phyloP scores from a whole-genome alignment of 1,140 invertebrate species.

The Scaptomyza montana region DNA sequence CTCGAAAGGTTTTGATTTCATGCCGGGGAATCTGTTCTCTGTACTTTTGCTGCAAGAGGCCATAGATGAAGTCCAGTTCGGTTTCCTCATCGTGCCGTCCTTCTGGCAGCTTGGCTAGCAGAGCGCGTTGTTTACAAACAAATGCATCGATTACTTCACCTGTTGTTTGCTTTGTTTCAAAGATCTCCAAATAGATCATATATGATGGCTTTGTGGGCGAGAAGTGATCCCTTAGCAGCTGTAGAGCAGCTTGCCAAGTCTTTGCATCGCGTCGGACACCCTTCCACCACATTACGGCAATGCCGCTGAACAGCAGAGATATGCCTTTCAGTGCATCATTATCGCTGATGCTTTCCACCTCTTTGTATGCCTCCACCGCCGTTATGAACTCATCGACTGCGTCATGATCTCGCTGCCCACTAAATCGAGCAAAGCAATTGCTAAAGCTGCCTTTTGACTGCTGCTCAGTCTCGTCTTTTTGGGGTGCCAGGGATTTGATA shows the following conservation, averaged over 20 bases:
- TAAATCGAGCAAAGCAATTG: slow-evolving; percentile 67
- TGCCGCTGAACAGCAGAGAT: slow-evolving; percentile 60
- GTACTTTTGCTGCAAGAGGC: slow-evolving; percentile 67
- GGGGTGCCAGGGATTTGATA: slow-evolving; percentile 48
- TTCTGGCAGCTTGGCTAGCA: slow-evolving; percentile 74
- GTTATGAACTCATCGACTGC: slow-evolving; percentile 80
- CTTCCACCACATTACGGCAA: slow-evolving; percentile 77
- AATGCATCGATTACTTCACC: slow-evolving; percentile 67
- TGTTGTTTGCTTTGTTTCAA: slow-evolving; percentile 56
- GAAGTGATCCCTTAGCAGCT: slow-evolving; percentile 70
- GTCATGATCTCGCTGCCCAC: slow-evolving; percentile 77
- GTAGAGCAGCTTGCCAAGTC: slow-evolving; percentile 67
- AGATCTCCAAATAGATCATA: slow-evolving; percentile 76
- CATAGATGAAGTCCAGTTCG: slow-evolving; percentile 76
- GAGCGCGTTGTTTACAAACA: slow-evolving; percentile 72
- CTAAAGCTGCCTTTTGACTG: slow-evolving; percentile 76
- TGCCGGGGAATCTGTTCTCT: slow-evolving; percentile 68
- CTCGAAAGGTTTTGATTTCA: slow-evolving; percentile 66
- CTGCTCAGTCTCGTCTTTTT: slow-evolving; percentile 28
- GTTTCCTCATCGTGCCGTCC: slow-evolving; percentile 76
- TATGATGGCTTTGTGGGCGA: slow-evolving; percentile 77
- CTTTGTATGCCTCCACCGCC: slow-evolving; percentile 74
- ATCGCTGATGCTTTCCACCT: slow-evolving; percentile 77
- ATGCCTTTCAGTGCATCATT: slow-evolving; percentile 74
- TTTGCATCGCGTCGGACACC: slow-evolving; percentile 71